Conservation (phyloP, 2,113 vertebrate genomes). For the Dasyurus viverrinus region DNA sequence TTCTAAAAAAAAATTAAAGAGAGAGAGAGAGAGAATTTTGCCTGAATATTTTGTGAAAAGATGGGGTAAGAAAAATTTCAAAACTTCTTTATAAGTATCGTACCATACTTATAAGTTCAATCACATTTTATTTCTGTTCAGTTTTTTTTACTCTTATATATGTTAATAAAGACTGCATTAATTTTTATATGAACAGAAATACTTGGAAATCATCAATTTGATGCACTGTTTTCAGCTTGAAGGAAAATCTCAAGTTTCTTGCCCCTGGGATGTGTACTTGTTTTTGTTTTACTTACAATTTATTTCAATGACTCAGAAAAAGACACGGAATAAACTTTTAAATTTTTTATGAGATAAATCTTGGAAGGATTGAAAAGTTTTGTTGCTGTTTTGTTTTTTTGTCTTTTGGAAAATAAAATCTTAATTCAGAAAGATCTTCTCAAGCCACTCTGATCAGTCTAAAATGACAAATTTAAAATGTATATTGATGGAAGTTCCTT, state of each 20-base stretch:
- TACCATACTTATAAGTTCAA: slow-evolving; percentile 26
- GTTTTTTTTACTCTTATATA: neutral
- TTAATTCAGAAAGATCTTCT: neutral
- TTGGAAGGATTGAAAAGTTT: neutral
- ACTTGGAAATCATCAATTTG: neutral
- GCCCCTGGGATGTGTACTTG: neutral
- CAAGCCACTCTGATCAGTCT: neutral
- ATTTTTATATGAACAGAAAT: neutral
- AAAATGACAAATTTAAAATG: neutral
- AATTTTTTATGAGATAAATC: neutral
- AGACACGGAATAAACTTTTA: neutral
- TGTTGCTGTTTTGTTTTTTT: neutral
- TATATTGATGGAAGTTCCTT: neutral
- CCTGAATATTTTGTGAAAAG: neutral
- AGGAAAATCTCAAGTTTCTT: neutral
- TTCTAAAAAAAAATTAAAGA: neutral
- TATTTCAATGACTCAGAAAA: neutral
- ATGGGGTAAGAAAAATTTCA: rapidly evolving
- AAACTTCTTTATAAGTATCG: slow-evolving; percentile 2
- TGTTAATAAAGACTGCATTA: neutral
- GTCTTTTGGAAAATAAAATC: neutral
- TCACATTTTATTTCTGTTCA: neutral
- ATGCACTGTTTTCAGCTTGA: neutral
- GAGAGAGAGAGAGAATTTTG: slow-evolving; percentile 17
- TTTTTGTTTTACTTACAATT: neutral